A percentile compares a stretch with the other conserved stretches of the same genome.
Conservation (phyloP, 2,113 vertebrate species). For the Pithys albifrons region DNA sequence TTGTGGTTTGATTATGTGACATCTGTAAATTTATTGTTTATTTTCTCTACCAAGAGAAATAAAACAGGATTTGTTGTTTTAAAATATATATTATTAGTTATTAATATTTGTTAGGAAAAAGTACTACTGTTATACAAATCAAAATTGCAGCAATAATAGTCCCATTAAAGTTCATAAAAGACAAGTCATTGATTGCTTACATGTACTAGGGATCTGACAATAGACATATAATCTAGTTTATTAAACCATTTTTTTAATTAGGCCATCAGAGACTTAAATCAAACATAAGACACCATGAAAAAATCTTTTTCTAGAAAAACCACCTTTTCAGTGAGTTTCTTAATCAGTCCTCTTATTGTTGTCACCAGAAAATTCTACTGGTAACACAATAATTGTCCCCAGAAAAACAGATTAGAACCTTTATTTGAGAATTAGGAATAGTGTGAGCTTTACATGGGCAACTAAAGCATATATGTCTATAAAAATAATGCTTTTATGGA, state of each 20-base stretch:
- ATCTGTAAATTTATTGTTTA: not conserved
- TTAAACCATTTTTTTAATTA: not conserved
- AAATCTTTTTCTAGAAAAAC: not conserved
- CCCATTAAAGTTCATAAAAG: not conserved
- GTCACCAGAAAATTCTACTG: not conserved
- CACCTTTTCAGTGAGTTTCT: not conserved
- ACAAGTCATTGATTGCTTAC: not conserved
- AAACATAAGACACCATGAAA: not conserved
- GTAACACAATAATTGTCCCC: not conserved
- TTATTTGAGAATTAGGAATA: slow-evolving; percentile 1
- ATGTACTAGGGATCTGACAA: not conserved
- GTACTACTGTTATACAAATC: not conserved
- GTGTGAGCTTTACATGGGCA: not conserved
- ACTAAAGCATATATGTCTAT: not conserved
- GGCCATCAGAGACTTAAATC: not conserved
- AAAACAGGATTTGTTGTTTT: not conserved
- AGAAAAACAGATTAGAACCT: not conserved
- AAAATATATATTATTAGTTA: not conserved
- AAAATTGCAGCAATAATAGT: not conserved
- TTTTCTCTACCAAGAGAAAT: not conserved
- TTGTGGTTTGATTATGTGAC: not conserved
- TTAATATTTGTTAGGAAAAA: not conserved
- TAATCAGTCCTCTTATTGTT: not conserved
- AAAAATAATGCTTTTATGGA: slow-evolving; percentile 6
- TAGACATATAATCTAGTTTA: not conserved